Evolutionary conservation across 2,113 vertebrate genomes (phyloP).

Genomic region (Empidonax alnorum): DNA sequence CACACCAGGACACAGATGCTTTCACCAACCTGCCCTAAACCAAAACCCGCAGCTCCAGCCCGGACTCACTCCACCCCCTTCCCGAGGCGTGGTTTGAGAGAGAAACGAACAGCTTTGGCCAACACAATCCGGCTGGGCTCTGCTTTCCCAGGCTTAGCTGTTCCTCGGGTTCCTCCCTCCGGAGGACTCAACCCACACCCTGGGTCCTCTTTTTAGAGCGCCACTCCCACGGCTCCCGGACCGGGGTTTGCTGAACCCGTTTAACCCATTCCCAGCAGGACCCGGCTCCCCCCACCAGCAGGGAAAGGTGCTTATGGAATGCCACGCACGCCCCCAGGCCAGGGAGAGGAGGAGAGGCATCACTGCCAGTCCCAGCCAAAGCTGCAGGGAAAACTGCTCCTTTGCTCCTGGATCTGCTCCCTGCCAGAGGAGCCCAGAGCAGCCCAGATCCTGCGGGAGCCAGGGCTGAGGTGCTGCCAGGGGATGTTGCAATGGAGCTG

Average conservation of each 20-base stretch:
- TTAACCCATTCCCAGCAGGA: conserved; percentile 19
- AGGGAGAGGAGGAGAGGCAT: neutral
- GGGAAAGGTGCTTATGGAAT: neutral
- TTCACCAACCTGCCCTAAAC: neutral
- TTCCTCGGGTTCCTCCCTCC: conserved; percentile 59
- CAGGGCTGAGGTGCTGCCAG: neutral
- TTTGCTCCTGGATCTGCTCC: neutral
- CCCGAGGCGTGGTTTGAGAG: conserved; percentile 38
- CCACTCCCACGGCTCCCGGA: conserved; percentile 36
- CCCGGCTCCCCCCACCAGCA: rapidly evolving
- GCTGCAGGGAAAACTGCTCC: neutral
- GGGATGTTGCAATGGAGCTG: conserved; percentile 8
- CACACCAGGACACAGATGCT: neutral
- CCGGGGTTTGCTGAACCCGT: neutral
- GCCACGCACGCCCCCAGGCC: rapidly evolving
- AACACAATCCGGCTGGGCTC: conserved; percentile 21
- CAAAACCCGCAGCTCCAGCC: neutral
- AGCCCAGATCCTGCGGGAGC: neutral
- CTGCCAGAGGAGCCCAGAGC: neutral
- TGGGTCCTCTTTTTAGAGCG: conserved; percentile 6
- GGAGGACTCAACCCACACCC: conserved; percentile 58
- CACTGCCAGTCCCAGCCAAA: neutral
- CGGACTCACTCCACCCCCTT: conserved; percentile 1
- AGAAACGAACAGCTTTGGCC: conserved; percentile 5
- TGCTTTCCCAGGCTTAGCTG: conserved; percentile 67